phyloP scores from a whole-genome alignment of 2,888 invertebrate genomes.

The Pyrocoelia pectoralis region DNA sequence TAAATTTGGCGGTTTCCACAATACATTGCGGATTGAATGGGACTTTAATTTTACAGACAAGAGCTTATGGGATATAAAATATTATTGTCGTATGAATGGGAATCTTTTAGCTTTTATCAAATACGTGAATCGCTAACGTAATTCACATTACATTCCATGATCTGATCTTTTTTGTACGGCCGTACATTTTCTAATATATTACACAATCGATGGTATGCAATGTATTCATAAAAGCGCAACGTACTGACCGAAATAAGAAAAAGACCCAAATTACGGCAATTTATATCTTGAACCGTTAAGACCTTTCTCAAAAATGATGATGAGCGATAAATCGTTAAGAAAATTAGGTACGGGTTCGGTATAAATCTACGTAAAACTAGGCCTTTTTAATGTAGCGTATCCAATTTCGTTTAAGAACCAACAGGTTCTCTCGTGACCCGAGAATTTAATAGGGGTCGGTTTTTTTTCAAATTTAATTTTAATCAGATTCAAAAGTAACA shows the following conservation, averaged over 20 bases:
- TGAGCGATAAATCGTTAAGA: conserved; percentile 29
- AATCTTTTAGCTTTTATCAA: not conserved
- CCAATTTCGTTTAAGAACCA: conserved; percentile 41
- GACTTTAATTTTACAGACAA: not conserved
- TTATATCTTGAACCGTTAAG: not conserved
- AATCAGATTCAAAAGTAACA: conserved; percentile 43
- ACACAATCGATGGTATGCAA: not conserved
- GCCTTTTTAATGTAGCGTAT: conserved; percentile 36
- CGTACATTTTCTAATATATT: not conserved
- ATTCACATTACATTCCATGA: not conserved
- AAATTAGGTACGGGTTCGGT: conserved; percentile 33
- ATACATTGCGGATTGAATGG: not conserved
- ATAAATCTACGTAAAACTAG: conserved; percentile 36
- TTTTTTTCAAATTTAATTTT: conserved; percentile 35
- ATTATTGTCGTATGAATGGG: conserved; percentile 1
- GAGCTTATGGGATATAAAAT: not conserved
- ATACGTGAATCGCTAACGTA: conserved; percentile 1
- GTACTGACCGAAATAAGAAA: not conserved
- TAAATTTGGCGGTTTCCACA: not conserved
- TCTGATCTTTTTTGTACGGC: not conserved
- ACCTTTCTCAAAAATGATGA: conserved; percentile 17
- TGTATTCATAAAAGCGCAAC: not conserved
- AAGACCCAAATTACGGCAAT: not conserved
- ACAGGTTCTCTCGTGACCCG: conserved; percentile 45
- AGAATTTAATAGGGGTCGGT: conserved; percentile 44